phyloP scores from a whole-genome alignment of 2,888 invertebrate species.

The Cyaniris semiargus region DNA sequence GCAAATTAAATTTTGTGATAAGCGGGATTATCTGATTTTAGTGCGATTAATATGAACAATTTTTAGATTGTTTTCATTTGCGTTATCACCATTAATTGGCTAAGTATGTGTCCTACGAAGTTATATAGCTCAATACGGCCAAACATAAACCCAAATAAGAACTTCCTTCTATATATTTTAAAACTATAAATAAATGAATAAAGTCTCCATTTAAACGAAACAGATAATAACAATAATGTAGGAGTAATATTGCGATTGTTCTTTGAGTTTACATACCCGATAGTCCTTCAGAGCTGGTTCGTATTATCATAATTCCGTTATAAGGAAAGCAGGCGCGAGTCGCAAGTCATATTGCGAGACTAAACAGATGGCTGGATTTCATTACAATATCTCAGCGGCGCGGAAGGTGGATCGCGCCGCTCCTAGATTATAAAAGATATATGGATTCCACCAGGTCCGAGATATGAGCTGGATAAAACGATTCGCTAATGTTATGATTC shows the following conservation, averaged over 20 bases:
- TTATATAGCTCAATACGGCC: too few relatives aligned
- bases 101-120: too few relatives aligned
- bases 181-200: too few relatives aligned
- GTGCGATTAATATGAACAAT: neutral
- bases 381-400: conserved; percentile 73
- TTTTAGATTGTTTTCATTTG: neutral
- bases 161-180: too few relatives aligned
- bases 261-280: conserved; percentile 21
- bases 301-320: conserved; percentile 47
- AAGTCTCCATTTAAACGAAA: neutral
- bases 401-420: conserved; percentile 66
- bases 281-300: conserved; percentile 37
- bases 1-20: conserved; percentile 1
- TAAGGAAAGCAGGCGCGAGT: conserved; percentile 59
- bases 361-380: conserved; percentile 76
- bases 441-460: conserved; percentile 58
- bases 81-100: neutral
- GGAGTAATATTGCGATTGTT: conserved; percentile 6
- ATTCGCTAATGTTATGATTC: conserved; percentile 31
- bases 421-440: conserved; percentile 65
- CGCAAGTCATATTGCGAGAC: conserved; percentile 67
- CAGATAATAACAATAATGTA: neutral
- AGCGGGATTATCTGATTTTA: neutral
- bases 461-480: conserved; percentile 46
- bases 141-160: too few relatives aligned